phyloP scores from a whole-genome alignment of 2,797 vertebrate species.

The Perodicticus potto region DNA sequence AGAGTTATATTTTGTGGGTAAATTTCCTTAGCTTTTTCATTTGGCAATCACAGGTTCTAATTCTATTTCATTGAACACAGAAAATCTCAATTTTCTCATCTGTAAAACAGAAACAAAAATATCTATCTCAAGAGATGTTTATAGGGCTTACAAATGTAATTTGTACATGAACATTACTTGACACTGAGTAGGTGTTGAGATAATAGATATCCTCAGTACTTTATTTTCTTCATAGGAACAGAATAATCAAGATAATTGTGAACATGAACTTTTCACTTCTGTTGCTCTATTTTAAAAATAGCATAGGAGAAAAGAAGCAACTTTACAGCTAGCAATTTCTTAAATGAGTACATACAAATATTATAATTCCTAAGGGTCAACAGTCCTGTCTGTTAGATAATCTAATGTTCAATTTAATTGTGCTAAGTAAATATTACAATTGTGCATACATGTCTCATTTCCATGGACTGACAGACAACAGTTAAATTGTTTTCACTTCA shows the following conservation, averaged over 20 bases:
- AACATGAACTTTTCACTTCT: background rate
- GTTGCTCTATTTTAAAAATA: background rate
- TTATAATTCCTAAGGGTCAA: background rate
- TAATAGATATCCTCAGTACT: background rate
- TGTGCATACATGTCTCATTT: background rate
- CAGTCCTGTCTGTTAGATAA: background rate
- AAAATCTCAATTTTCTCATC: background rate
- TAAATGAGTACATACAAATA: background rate
- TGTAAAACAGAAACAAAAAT: background rate
- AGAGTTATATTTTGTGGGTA: no score
- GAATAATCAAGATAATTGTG: background rate
- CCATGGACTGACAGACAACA: constrained; percentile 9
- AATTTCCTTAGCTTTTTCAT: no score
- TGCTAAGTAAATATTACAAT: constrained; percentile 10
- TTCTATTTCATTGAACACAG: background rate
- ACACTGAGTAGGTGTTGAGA: background rate
- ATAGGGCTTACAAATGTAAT: background rate
- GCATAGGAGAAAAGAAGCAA: background rate
- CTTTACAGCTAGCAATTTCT: background rate
- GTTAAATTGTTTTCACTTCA: constrained; percentile 57
- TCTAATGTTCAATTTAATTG: constrained; percentile 36
- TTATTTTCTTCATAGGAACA: background rate
- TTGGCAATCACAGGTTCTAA: background rate
- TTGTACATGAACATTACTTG: background rate
- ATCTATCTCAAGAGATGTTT: background rate